Percentiles rank a stretch among this genome's conserved stretches.
These are phyloP conservation scores for Protobothrops mucrosquamatus DNA, from an alignment of 2,113 vertebrate genomes.

Conservation along the genomic window DNA sequence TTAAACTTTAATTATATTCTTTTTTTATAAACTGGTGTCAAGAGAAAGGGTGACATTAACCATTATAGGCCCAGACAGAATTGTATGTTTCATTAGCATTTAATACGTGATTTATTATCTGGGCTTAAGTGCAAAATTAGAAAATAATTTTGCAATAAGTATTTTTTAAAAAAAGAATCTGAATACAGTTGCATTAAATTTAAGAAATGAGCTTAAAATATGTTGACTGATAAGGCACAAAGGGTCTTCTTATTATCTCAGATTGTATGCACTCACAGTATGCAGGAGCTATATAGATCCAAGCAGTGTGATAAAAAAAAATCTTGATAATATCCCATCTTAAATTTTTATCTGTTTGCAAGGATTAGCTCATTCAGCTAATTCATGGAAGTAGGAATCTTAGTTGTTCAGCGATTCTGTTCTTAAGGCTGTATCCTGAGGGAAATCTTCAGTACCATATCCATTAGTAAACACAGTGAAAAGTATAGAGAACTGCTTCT, in stretches of 20 bases:
- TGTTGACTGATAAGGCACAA: neutral
- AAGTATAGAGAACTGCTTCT: neutral
- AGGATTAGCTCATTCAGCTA: slow-evolving; percentile 63
- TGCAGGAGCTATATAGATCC: slow-evolving; percentile 26
- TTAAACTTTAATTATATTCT: slow-evolving; percentile 53
- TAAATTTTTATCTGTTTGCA: slow-evolving; percentile 59
- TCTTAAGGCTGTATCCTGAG: slow-evolving; percentile 42
- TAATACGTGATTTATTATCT: slow-evolving; percentile 46
- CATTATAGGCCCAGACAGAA: slow-evolving; percentile 38
- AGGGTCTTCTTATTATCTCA: neutral
- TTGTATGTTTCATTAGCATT: slow-evolving; percentile 57
- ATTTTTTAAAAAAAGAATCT: neutral
- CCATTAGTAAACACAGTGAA: slow-evolving; percentile 35
- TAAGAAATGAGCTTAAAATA: slow-evolving; percentile 27
- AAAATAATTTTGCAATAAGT: slow-evolving; percentile 4
- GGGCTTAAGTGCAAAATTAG: slow-evolving; percentile 54
- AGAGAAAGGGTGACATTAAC: slow-evolving; percentile 46
- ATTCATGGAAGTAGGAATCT: slow-evolving; percentile 45
- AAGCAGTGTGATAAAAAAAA: slow-evolving; percentile 56
- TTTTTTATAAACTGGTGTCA: slow-evolving; percentile 49
- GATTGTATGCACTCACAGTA: slow-evolving; percentile 29
- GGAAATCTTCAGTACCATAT: slow-evolving; percentile 59
- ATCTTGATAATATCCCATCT: slow-evolving; percentile 40
- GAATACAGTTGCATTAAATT: neutral
- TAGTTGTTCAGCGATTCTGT: slow-evolving; percentile 30